Base-by-base conservation (phyloP, 2,113 vertebrate genomes). In the Pangasianodon gigas region DNA sequence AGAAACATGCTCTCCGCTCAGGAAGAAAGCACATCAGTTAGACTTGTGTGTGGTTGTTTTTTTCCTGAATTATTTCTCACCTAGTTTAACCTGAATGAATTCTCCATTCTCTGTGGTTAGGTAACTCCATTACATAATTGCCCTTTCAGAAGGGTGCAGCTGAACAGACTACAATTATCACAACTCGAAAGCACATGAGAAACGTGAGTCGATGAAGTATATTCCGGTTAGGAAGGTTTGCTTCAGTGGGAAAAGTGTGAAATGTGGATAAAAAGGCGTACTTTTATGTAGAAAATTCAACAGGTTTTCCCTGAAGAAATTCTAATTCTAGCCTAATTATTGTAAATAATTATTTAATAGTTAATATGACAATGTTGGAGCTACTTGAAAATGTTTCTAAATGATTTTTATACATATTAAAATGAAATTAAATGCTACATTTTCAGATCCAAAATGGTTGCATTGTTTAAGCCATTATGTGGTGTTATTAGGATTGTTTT, bases 91-190 rank as follows among this genome's bases (percentile, higher is more conserved):
- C 95, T 95, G 92, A 91, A 95, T 95, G 94, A 90, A 88, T 84
- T 84, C 85, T 92, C 91, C 91, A 69, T 83, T 93, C 93, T 94
- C 85, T 71, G 71, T 89, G 90, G 94, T 96, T 96, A 95, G 92
- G 93, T 96, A 96, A 96, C 95, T 91, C 81, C 29, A 83, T 96
- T 96, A 95, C 94, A 95, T 95, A 96, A 96, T 92, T 88, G 84
- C 85, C 88, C 87, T 92, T 90, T 90, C 90, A 92, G 86, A 67
- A 6, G 56, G 41, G 19, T 84, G 32, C 52, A 58, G 87, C 60
- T 41, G 2, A n/a, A 84, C 46, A 24, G 11, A 18, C 11, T 21
- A 60, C 32, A 84, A 58, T 60, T 2, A 83, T 54, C 48, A 81
- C 24, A n/a, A 54, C 29, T 54, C 3, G 7, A 32, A 65, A 14